Evolutionary conservation across 1,140 invertebrate genomes (phyloP).

Genomic region (Tribolium castaneum): DNA sequence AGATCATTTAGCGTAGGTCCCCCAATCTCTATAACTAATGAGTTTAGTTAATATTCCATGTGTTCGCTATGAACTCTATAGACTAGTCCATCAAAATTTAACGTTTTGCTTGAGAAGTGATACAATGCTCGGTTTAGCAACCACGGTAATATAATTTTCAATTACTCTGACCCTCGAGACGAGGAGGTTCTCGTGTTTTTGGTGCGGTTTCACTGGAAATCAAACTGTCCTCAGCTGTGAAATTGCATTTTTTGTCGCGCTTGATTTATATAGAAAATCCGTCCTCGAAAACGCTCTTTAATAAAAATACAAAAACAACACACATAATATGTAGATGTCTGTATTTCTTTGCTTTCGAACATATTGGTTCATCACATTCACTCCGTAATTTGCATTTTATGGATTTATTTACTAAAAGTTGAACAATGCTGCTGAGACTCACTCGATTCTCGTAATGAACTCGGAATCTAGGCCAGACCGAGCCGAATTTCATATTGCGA

Average conservation of each 20-base stretch:
- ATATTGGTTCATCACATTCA: conserved; percentile 19
- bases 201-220: neutral
- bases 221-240: conserved; percentile 6
- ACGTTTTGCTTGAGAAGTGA: conserved; percentile 4
- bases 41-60: conserved; percentile 9
- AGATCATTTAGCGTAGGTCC: conserved; percentile 10
- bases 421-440: conserved; percentile 1
- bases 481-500: neutral
- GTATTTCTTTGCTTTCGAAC: neutral
- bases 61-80: neutral
- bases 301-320: conserved; percentile 18
- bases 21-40: conserved; percentile 22
- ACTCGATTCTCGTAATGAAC: conserved; percentile 1
- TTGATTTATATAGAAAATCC: neutral
- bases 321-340: neutral
- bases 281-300: neutral
- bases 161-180: conserved; percentile 13
- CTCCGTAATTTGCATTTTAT: conserved; percentile 23
- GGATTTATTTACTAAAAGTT: conserved; percentile 20
- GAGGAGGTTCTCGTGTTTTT: neutral
- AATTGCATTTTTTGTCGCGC: neutral
- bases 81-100: neutral
- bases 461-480: neutral
- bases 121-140: conserved; percentile 6
- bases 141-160: conserved; percentile 19